Percentiles rank a stretch among this genome's conserved stretches.
Evolutionary conservation across 2,113 vertebrate genomes (phyloP).

Genomic region (Dicentrarchus labrax): DNA sequence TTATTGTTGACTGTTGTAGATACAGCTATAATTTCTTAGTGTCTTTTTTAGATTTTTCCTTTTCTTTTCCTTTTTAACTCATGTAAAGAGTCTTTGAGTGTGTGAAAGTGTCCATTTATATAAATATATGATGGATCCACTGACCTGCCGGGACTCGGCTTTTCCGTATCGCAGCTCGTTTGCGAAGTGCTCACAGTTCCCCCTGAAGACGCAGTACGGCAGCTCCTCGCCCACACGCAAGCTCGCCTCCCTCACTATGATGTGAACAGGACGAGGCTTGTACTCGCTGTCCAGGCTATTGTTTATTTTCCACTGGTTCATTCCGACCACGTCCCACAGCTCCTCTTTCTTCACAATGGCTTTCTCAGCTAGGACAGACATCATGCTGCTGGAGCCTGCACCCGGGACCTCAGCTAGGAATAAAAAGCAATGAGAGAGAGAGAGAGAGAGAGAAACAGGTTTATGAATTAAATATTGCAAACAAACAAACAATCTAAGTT

Average conservation of each 20-base stretch:
- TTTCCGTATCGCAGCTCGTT: slow-evolving; percentile 85
- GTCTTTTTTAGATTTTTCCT: too few relatives aligned
- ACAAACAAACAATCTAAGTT: neutral
- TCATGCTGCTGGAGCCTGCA: slow-evolving; percentile 80
- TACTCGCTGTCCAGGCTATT: slow-evolving; percentile 82
- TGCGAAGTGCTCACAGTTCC: slow-evolving; percentile 89
- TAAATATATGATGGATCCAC: neutral
- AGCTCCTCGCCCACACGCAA: slow-evolving; percentile 61
- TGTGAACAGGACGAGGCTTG: slow-evolving; percentile 28
- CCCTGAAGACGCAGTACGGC: slow-evolving; percentile 69
- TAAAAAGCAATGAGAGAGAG: neutral
- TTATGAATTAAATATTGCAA: neutral
- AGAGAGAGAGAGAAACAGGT: too few relatives aligned
- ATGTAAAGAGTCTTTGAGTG: too few relatives aligned
- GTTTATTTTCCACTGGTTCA: slow-evolving; percentile 76
- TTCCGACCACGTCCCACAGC: slow-evolving; percentile 79
- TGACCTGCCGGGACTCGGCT: slow-evolving; percentile 87
- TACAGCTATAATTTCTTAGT: too few relatives aligned
- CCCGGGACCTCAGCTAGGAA: slow-evolving; percentile 74
- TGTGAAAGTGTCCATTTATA: too few relatives aligned
- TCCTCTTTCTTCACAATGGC: slow-evolving; percentile 85
- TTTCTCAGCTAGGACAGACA: slow-evolving; percentile 83
- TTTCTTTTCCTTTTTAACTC: too few relatives aligned
- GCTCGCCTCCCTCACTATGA: slow-evolving; percentile 78
- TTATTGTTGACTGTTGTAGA: too few relatives aligned